phyloP scores from a whole-genome alignment of 2,797 vertebrate species.

The Alosa sapidissima region DNA sequence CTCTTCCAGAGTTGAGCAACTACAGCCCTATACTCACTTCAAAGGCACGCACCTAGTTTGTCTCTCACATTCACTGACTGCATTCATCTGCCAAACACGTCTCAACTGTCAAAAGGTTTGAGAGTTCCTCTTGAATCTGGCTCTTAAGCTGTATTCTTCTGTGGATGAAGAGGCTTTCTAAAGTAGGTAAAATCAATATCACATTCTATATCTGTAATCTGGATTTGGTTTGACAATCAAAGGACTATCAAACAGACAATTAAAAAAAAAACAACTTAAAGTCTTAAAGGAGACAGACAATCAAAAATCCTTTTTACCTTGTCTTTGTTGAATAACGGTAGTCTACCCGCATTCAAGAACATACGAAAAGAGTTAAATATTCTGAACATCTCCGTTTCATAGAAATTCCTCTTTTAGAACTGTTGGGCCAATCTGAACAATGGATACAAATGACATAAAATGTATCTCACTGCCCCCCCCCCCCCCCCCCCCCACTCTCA shows the following conservation, averaged over 20 bases:
- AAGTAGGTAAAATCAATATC: neutral
- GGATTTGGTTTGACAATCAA: neutral
- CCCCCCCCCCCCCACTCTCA: no score
- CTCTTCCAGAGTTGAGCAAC: neutral
- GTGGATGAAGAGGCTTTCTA: neutral
- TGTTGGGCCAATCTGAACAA: no score
- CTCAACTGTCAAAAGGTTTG: neutral
- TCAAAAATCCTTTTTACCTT: no score
- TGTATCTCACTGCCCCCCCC: no score
- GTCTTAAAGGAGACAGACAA: neutral
- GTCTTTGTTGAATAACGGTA: no score
- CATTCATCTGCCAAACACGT: neutral
- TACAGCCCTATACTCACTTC: neutral
- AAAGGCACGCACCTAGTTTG: neutral
- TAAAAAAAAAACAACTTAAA: neutral
- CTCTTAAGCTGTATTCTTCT: neutral
- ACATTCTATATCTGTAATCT: neutral
- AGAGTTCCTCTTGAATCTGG: neutral
- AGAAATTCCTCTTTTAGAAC: no score
- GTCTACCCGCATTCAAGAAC: no score
- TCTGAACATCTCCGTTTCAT: no score
- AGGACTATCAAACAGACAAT: neutral
- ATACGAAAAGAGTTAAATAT: no score
- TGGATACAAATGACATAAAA: no score
- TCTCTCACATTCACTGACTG: neutral